These are phyloP conservation scores for Ichneumon xanthorius DNA, from an alignment of 2,888 invertebrate genomes.

Conservation along the genomic window DNA sequence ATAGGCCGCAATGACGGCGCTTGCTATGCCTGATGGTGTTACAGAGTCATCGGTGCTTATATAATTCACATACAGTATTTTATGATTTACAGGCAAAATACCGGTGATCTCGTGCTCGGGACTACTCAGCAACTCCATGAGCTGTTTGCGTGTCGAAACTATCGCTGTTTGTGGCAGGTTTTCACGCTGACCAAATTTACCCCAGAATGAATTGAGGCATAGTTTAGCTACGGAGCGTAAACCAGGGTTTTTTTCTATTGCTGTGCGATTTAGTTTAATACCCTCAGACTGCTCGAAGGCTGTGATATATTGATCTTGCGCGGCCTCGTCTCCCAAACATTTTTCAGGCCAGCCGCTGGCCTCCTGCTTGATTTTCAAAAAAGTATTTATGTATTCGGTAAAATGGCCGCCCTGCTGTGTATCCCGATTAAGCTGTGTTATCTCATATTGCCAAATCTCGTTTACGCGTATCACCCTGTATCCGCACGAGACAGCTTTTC, in stretches of 20 bases:
- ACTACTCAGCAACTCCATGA: constrained; percentile 63
- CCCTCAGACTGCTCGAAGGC: too few relatives aligned
- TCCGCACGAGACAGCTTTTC: constrained; percentile 73
- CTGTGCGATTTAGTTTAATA: too few relatives aligned
- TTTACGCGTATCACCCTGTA: constrained; percentile 72
- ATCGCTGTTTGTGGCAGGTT: constrained; percentile 62
- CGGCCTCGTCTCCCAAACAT: constrained; percentile 65
- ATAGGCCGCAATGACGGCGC: too few relatives aligned
- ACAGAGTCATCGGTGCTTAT: too few relatives aligned
- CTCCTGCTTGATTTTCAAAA: constrained; percentile 43
- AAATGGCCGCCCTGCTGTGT: constrained; percentile 67
- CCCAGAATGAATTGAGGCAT: too few relatives aligned
- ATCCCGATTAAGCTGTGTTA: constrained; percentile 62
- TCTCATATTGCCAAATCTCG: constrained; percentile 77
- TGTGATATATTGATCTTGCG: too few relatives aligned
- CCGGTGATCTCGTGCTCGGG: constrained; percentile 66
- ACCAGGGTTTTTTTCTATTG: constrained; percentile 66
- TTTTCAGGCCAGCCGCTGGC: constrained; percentile 68
- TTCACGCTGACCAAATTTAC: neutral
- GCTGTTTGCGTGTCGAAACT: constrained; percentile 52
- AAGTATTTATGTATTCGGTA: constrained; percentile 73
- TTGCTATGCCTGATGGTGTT: too few relatives aligned
- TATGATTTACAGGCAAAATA: constrained; percentile 26
- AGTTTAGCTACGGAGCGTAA: too few relatives aligned
- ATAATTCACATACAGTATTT: too few relatives aligned